These are phyloP conservation scores for Illadopsis cleaveri DNA, from an alignment of 2,113 vertebrate species.

Conservation along the genomic window DNA sequence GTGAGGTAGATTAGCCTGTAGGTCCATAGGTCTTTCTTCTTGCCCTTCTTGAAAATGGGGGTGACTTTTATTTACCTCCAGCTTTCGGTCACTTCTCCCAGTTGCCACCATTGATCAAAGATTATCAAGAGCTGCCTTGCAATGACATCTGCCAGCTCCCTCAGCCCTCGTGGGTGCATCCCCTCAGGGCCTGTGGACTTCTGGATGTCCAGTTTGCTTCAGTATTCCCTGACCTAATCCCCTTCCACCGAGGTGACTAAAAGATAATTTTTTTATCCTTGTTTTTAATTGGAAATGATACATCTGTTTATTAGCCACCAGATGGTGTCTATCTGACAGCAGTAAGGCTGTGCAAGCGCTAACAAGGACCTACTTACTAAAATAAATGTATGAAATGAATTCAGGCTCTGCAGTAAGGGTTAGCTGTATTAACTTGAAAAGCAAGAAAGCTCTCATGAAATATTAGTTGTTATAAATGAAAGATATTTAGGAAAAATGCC, in stretches of 20 bases:
- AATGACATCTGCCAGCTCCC: background rate
- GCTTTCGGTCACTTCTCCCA: background rate
- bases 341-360: background rate
- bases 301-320: background rate
- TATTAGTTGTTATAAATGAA: background rate
- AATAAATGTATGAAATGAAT: background rate
- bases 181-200: background rate
- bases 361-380: background rate
- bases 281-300: background rate
- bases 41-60: background rate
- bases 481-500: background rate
- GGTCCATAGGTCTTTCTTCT: background rate
- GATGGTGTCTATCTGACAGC: background rate
- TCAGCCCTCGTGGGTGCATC: fast-evolving
- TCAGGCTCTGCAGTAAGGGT: background rate
- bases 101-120: background rate
- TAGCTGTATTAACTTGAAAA: background rate
- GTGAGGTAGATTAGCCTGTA: background rate
- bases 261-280: background rate
- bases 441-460: background rate
- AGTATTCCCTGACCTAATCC: background rate
- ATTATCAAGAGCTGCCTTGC: background rate
- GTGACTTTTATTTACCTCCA: background rate
- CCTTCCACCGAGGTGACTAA: background rate
- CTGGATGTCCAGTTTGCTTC: background rate